Base-by-base conservation (phyloP, 2,797 vertebrate species). In the Manis pentadactyla region DNA sequence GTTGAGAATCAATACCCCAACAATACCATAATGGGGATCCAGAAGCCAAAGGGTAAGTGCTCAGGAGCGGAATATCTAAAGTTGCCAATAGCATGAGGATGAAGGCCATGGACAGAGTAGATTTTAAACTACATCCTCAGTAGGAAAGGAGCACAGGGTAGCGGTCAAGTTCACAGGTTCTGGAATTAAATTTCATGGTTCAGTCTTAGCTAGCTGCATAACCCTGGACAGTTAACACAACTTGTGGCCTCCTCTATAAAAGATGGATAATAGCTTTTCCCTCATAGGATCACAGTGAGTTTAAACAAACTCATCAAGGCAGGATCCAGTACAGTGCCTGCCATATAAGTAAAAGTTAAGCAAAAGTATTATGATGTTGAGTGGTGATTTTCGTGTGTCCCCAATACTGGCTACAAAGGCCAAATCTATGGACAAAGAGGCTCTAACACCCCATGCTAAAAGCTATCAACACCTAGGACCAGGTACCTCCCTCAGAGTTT, bases 101-200 rank as follows among this genome's bases (percentile, higher is more conserved):
- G 11, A 37, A 37, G 13, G 8, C 23, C n/a, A 53, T 21, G 42
- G 6, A 18, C 34, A 77, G 74, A 79, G 64, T 86, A 12, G n/a
- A 89, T 89, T 63, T 53, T 71, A 85, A 93, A 42, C 31, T 81
- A 13, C 86, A 61, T 64, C 87, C 51, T 85, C 82, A 68, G 15
- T 39, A 21, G 29, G 73, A 64, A 79, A 64, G 57, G n/a, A 85
- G 12, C 1, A 49, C 63, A 85, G 25, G 10, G 23, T 42, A 73
- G 31, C 14, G 37, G 46, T 14, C 55, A 71, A 84, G 25, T n/a
- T 89, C 87, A 42, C 37, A 63, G 23, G 34, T 49, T 88, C 37
- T 88, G 61, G 59, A 95, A 78, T 96, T 88, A 95, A n/a, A 94
- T 57, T n/a, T 21, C 10, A 25, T 83, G 39, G 13, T 88, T 96